Base-by-base conservation (phyloP, 2,797 vertebrate species). In the Pteronotus mesoamericanus region DNA sequence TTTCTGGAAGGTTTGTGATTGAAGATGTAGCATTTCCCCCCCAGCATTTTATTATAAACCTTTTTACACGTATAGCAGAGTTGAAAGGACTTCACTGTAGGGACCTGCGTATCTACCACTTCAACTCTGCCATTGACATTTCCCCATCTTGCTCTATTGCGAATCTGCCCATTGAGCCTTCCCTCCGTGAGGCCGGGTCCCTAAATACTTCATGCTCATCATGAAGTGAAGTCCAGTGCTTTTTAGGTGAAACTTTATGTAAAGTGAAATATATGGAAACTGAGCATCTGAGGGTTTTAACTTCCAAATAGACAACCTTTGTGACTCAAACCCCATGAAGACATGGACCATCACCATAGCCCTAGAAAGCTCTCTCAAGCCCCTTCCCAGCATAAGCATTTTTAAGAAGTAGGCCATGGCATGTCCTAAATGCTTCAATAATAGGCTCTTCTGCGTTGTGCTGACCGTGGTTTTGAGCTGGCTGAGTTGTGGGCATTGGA, bases 221-320 rank as follows among this genome's bases (percentile, higher is more conserved):
- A 0, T 9, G 21, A 61, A 3, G 26, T 21, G 1, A 0, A 3
- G 55, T 19, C 61, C 3, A 0, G 32, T 22, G 1, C 19, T 4
- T 26, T 42, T 37, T 15, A 18, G 48, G 29, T 51, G 32, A 6
- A 34, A 14, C n/a, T 14, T 7, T n/a, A 15, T 3, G 3, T 10
- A 0, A 0, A 8, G 1, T 0, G 34, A 14, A 2, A 1, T 6
- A 37, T 0, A 0, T 18, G 51, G 4, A 1, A 1, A 0, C 22
- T 1, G 5, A 18, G 5, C 0, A 0, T 19, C 7, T 22, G 34
- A 29, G 55, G 32, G 53, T 15, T 74, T 42, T 34, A 48, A 7
- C 29, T 4, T 3, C 29, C 0, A 6, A 22, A n/a, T n/a, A n/a
- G 0, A 5, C 1, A 8, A 0, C 7, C 18, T 9, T 9, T 39